Evolutionary conservation across 2,797 vertebrate genomes (phyloP).

Genomic region (Tragelaphus oryx): DNA sequence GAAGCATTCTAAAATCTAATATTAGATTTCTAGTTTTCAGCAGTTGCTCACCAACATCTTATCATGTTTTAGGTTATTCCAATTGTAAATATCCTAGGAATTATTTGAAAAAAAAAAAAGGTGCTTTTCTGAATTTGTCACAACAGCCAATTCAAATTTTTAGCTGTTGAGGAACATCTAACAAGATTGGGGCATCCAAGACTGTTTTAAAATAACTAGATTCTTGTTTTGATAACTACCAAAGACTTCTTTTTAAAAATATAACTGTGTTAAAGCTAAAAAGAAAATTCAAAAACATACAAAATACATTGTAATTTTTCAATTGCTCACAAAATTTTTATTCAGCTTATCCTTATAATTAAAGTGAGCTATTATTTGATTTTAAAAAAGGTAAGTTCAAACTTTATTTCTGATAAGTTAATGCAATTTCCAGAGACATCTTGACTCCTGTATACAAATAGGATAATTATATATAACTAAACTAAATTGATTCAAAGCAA

Average conservation of each 20-base stretch:
- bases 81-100: not conserved
- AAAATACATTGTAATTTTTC: not conserved
- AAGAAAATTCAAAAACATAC: not conserved
- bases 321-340: not conserved
- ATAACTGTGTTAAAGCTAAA: not conserved
- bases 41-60: not conserved
- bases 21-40: not conserved
- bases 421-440: not conserved
- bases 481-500: not conserved
- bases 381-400: not conserved
- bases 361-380: not conserved
- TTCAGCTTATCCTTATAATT: not conserved
- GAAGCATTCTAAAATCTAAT: not conserved
- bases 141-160: not conserved
- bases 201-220: conserved; percentile 25
- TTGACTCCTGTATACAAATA: not conserved
- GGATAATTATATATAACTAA: not conserved
- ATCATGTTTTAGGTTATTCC: not conserved
- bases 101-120: not conserved
- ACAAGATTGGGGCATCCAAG: not conserved
- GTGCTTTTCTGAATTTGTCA: not conserved
- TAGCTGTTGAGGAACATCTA: not conserved
- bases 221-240: not conserved
- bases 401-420: not conserved
- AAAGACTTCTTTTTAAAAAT: not conserved